Evolutionary conservation across 2,797 vertebrate genomes (phyloP).

Genomic region (Ptychadena robeensis): DNA sequence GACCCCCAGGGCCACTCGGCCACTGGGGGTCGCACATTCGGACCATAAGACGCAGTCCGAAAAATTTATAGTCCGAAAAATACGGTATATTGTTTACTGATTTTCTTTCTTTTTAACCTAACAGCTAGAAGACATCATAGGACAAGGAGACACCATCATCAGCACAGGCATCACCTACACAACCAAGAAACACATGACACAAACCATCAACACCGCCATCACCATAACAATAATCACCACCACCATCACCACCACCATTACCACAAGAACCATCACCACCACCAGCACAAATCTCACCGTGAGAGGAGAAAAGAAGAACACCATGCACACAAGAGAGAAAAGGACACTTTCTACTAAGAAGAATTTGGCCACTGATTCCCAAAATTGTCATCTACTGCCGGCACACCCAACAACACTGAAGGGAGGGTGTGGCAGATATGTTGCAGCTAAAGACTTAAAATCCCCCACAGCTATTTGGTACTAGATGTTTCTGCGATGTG

Average conservation of each 20-base stretch:
- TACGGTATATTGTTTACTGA: too few relatives aligned
- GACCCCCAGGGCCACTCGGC: too few relatives aligned
- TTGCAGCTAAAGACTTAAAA: slow-evolving; percentile 19
- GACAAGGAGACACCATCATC: slow-evolving; percentile 86
- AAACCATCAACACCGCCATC: slow-evolving; percentile 78
- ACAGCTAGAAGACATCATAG: slow-evolving; percentile 88
- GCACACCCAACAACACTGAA: slow-evolving; percentile 12
- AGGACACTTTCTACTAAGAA: slow-evolving; percentile 74
- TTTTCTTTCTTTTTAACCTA: slow-evolving; percentile 13
- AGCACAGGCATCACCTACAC: slow-evolving; percentile 74
- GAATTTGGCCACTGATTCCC: slow-evolving; percentile 6
- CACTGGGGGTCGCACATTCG: too few relatives aligned
- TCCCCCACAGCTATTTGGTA: slow-evolving; percentile 18
- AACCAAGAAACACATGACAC: slow-evolving; percentile 64
- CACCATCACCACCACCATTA: slow-evolving; percentile 79
- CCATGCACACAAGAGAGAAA: slow-evolving; percentile 68
- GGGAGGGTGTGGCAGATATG: neutral
- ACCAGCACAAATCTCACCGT: slow-evolving; percentile 86
- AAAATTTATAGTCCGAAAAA: too few relatives aligned
- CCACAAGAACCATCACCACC: slow-evolving; percentile 82
- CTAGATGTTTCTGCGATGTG: slow-evolving; percentile 22
- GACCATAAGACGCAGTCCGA: too few relatives aligned
- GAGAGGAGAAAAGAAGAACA: slow-evolving; percentile 87
- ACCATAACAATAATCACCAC: slow-evolving; percentile 75
- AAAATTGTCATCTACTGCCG: slow-evolving; percentile 35